Evolutionary conservation across 2,113 vertebrate genomes (phyloP).

Genomic region (Phrynosoma platyrhinos): DNA sequence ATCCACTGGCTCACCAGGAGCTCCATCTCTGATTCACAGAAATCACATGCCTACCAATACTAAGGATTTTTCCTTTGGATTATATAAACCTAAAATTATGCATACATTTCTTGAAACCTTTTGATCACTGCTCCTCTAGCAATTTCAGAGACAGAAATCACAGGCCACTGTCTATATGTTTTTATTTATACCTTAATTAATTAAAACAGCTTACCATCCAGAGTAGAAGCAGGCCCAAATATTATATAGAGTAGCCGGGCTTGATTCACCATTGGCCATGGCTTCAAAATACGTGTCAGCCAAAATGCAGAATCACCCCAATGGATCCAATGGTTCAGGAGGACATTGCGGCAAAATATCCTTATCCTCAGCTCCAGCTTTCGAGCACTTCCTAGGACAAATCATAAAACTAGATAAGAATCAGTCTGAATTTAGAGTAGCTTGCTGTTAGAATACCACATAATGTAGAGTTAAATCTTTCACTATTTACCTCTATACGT

Average conservation of each 20-base stretch:
- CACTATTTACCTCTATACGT: background rate
- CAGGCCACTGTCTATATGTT: background rate
- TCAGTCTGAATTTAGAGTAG: background rate
- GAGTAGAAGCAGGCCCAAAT: conserved; percentile 84
- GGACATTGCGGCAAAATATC: conserved; percentile 84
- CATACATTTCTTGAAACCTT: no score
- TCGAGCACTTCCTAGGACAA: conserved; percentile 73
- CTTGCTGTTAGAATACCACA: background rate
- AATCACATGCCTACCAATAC: no score
- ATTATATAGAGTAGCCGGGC: conserved; percentile 89
- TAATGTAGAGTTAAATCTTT: background rate
- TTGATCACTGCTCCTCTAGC: no score
- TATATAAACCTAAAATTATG: no score
- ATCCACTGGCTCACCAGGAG: no score
- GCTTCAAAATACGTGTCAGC: conserved; percentile 86
- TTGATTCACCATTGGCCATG: conserved; percentile 91
- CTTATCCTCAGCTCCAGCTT: conserved; percentile 85
- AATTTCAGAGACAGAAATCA: background rate
- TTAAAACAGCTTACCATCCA: conserved; percentile 76
- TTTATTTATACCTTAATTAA: background rate
- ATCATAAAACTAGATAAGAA: background rate
- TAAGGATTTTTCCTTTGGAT: no score
- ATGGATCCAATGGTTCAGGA: conserved; percentile 82
- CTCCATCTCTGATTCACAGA: no score
- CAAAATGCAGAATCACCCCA: conserved; percentile 84